Conservation (phyloP, 2,797 vertebrate species). For the Tiaroga cobitis region DNA sequence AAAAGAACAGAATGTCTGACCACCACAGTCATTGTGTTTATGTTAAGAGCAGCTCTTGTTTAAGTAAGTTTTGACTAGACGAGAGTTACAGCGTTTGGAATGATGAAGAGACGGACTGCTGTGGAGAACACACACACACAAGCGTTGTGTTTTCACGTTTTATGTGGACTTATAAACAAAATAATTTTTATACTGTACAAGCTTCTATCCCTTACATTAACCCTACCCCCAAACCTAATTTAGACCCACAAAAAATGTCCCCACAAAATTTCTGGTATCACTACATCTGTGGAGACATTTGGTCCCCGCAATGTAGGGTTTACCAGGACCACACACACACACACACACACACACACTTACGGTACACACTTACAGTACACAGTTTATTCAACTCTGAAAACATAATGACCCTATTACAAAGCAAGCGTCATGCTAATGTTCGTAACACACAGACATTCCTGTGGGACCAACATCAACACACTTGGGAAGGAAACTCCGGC, state of each 20-base stretch:
- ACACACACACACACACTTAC: no score
- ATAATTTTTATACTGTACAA: no score
- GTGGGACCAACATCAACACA: constrained; percentile 25
- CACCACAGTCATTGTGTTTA: constrained; percentile 31
- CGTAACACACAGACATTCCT: constrained; percentile 30
- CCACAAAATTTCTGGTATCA: no score
- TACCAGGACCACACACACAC: no score
- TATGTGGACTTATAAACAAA: no score
- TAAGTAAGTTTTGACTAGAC: constrained; percentile 34
- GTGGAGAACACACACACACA: constrained; percentile 3
- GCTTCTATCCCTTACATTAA: no score
- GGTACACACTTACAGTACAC: background rate
- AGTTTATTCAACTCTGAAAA: constrained; percentile 17
- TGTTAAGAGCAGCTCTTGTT: constrained; percentile 43
- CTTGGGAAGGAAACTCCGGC: constrained; percentile 12
- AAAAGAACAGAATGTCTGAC: constrained; percentile 20
- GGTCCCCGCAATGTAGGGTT: no score
- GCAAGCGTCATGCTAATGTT: background rate
- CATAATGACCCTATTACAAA: constrained; percentile 42
- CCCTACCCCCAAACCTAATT: no score
- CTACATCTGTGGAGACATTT: no score
- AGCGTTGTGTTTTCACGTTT: no score
- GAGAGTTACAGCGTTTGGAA: background rate
- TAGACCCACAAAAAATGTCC: no score
- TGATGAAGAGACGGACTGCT: background rate